A percentile compares a stretch with the other conserved stretches of the same genome.
These are phyloP conservation scores for Synaphobranchus kaupii DNA, from an alignment of 2,797 vertebrate species.

Conservation along the genomic window DNA sequence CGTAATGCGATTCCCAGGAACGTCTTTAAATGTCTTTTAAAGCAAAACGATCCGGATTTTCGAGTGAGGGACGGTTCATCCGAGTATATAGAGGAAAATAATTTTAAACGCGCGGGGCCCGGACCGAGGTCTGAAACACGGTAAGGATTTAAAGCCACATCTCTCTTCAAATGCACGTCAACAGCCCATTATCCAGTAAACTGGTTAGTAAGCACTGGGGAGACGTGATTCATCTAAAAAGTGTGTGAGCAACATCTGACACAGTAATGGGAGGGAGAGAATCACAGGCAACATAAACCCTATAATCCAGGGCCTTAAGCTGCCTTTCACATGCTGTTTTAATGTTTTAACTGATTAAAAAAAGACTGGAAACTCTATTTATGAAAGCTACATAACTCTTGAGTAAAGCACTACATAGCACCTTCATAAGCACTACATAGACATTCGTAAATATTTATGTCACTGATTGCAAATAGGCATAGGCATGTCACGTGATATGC, in stretches of 20 bases:
- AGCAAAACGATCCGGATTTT: conserved; percentile 48
- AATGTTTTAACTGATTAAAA: not conserved
- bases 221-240: not conserved
- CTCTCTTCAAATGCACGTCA: too few relatives aligned
- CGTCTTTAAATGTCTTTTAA: conserved; percentile 31
- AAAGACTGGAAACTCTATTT: too few relatives aligned
- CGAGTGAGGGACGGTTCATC: conserved; percentile 42
- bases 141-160: not conserved
- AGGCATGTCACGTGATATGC: too few relatives aligned
- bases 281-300: not conserved
- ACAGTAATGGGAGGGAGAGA: not conserved
- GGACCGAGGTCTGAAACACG: not conserved
- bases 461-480: too few relatives aligned
- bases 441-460: too few relatives aligned
- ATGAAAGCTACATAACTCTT: too few relatives aligned
- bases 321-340: not conserved
- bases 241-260: not conserved
- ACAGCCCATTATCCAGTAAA: too few relatives aligned
- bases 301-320: not conserved
- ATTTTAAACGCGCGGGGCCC: not conserved
- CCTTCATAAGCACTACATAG: too few relatives aligned
- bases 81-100: not conserved
- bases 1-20: conserved; percentile 51
- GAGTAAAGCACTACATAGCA: too few relatives aligned
- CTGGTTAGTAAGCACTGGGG: not conserved